Conservation (phyloP, 1,140 invertebrate species). For the Alviniconcha marisindica region DNA sequence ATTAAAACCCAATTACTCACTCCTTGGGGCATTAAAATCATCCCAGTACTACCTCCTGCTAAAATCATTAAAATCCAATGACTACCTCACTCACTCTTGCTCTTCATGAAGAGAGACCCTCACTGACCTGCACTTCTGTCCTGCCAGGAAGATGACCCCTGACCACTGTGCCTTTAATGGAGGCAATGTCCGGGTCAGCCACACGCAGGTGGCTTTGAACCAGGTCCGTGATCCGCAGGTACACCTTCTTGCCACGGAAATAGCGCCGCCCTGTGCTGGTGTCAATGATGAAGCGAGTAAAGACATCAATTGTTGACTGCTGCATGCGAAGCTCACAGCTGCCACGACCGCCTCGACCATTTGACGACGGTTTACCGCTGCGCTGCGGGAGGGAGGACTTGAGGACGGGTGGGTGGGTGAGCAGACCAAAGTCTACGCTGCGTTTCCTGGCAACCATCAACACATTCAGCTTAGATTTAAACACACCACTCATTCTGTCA, state of each 20-base stretch:
- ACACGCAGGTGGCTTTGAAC: conserved; percentile 89
- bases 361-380: background rate
- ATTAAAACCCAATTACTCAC: too few relatives aligned
- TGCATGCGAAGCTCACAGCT: conserved; percentile 90
- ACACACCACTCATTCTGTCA: background rate
- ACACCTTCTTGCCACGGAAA: conserved; percentile 88
- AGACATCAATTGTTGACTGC: conserved; percentile 91
- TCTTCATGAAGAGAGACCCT: too few relatives aligned
- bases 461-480: too few relatives aligned
- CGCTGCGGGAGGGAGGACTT: conserved; percentile 15
- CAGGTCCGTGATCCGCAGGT: conserved; percentile 93
- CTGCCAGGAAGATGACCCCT: conserved; percentile 91
- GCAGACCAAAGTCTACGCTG: conserved; percentile 60
- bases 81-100: too few relatives aligned
- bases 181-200: conserved; percentile 91
- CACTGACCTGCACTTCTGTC: conserved; percentile 92
- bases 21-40: too few relatives aligned
- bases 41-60: too few relatives aligned
- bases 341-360: background rate
- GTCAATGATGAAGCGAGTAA: conserved; percentile 86
- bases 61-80: too few relatives aligned
- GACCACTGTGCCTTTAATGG: conserved; percentile 86
- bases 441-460: conserved; percentile 43
- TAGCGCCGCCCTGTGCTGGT: conserved; percentile 53
- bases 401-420: conserved; percentile 54